These are phyloP conservation scores for Neomicropteryx cornuta DNA, from an alignment of 1,140 invertebrate species.

Conservation along the genomic window DNA sequence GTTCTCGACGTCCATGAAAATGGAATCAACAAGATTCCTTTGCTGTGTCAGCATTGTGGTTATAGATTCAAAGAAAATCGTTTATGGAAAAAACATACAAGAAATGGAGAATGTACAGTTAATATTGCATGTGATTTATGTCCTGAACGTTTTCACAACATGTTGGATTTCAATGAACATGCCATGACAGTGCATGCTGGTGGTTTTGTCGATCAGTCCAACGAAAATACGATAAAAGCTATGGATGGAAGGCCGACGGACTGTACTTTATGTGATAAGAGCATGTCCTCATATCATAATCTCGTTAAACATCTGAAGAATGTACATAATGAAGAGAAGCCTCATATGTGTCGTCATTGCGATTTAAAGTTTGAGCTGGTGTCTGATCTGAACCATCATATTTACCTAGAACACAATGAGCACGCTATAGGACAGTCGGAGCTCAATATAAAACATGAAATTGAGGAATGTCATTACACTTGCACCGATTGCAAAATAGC, in stretches of 20 bases:
- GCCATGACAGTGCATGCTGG: conserved; percentile 32
- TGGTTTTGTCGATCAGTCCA: conserved; percentile 21
- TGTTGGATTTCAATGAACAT: conserved; percentile 39
- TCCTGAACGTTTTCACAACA: conserved; percentile 32
- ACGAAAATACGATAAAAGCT: conserved; percentile 28
- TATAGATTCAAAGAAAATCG: conserved; percentile 31
- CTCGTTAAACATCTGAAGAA: conserved; percentile 42
- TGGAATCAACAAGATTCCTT: conserved; percentile 27
- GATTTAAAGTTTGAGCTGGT: conserved; percentile 33
- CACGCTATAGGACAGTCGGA: conserved; percentile 21
- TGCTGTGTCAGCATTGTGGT: conserved; percentile 33
- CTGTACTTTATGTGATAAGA: conserved; percentile 40
- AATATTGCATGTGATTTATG: conserved; percentile 39
- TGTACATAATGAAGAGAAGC: conserved; percentile 34
- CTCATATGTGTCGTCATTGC: conserved; percentile 36
- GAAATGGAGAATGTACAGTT: conserved; percentile 36
- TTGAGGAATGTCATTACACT: conserved; percentile 39
- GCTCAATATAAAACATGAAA: conserved; percentile 33
- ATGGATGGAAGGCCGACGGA: conserved; percentile 34
- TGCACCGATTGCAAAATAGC: conserved; percentile 44
- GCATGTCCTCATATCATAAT: conserved; percentile 39
- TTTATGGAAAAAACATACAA: conserved; percentile 35
- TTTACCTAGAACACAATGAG: conserved; percentile 34
- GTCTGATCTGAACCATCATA: conserved; percentile 36
- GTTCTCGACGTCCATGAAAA: conserved; percentile 38